phyloP scores from a whole-genome alignment of 2,113 vertebrate species.

The Lepidothrix coronata region DNA sequence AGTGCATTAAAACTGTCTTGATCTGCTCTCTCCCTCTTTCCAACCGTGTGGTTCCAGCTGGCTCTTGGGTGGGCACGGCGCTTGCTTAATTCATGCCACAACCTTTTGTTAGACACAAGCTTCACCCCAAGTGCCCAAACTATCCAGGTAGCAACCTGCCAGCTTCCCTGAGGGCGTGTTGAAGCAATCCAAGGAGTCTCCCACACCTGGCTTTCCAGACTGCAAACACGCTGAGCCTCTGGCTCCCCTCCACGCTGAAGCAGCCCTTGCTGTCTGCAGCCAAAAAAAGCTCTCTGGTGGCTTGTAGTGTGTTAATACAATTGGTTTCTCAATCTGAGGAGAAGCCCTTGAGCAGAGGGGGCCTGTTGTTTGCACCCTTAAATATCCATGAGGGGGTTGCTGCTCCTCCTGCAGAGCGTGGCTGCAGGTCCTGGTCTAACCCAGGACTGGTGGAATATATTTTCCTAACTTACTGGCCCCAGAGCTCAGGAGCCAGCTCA shows the following conservation, averaged over 20 bases:
- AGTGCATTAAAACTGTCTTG: fast-evolving
- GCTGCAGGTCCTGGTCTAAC: neutral
- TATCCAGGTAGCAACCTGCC: neutral
- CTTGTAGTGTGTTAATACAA: neutral
- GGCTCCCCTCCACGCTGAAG: neutral
- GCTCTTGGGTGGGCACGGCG: neutral
- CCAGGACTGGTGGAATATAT: neutral
- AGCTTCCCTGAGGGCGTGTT: neutral
- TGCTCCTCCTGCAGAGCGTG: neutral
- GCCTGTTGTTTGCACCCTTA: neutral
- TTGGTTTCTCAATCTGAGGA: neutral
- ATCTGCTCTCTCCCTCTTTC: neutral
- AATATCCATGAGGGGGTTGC: neutral
- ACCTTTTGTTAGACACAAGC: neutral
- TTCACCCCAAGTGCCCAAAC: neutral
- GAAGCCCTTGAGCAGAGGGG: neutral
- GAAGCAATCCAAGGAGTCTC: neutral
- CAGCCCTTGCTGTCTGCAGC: neutral
- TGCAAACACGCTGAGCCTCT: neutral
- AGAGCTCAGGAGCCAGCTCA: neutral
- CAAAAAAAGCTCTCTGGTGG: neutral
- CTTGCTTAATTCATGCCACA: neutral
- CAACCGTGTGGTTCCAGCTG: neutral
- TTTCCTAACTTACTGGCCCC: neutral
- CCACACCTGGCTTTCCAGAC: neutral